phyloP scores from a whole-genome alignment of 2,797 vertebrate genomes.

The Borostomias antarcticus region DNA sequence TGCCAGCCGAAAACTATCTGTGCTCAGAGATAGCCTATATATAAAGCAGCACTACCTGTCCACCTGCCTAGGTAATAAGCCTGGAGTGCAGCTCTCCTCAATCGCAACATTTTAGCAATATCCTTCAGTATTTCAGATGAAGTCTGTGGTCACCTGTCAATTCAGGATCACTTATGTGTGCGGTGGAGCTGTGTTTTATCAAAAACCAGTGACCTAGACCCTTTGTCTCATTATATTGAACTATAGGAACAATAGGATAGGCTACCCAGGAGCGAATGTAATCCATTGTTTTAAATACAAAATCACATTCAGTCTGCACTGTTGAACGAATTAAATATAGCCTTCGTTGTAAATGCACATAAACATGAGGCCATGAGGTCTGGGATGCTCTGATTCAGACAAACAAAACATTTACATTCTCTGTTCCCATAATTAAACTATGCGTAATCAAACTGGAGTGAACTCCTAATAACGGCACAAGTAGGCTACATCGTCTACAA shows the following conservation, averaged over 20 bases:
- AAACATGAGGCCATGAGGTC: too few relatives aligned
- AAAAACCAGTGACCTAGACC: not conserved
- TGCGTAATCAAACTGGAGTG: not conserved
- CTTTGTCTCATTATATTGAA: not conserved
- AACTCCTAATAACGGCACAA: not conserved
- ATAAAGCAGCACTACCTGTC: not conserved
- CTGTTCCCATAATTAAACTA: too few relatives aligned
- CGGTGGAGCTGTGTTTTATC: not conserved
- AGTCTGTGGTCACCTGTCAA: not conserved
- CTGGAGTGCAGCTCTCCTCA: not conserved
- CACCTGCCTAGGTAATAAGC: conserved; percentile 15
- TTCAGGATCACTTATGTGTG: not conserved
- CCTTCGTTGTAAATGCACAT: too few relatives aligned
- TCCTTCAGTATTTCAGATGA: not conserved
- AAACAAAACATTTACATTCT: too few relatives aligned
- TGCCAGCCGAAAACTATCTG: not conserved
- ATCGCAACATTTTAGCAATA: not conserved
- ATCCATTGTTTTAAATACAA: too few relatives aligned
- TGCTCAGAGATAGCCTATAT: not conserved
- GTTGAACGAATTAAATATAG: too few relatives aligned
- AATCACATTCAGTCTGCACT: too few relatives aligned
- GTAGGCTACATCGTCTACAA: too few relatives aligned
- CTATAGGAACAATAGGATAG: not conserved
- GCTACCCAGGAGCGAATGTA: not conserved
- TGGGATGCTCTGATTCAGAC: too few relatives aligned